phyloP scores from a whole-genome alignment of 2,888 invertebrate species.

The Cryptocephalus primarius region DNA sequence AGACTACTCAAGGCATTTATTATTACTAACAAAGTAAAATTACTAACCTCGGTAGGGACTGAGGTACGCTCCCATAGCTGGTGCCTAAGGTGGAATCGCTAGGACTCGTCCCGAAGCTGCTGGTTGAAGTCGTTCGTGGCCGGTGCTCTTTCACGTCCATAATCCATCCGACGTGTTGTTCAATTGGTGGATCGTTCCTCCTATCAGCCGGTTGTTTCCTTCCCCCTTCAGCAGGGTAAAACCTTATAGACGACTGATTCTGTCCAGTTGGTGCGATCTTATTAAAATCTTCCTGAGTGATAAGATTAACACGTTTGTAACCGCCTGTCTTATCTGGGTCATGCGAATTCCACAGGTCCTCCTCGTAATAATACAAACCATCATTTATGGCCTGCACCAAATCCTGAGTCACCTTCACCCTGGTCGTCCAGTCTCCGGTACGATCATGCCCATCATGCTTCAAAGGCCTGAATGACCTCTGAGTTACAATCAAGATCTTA shows the following conservation, averaged over 20 bases:
- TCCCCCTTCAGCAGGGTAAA: neutral
- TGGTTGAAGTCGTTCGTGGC: slow-evolving; percentile 57
- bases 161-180: slow-evolving; percentile 95
- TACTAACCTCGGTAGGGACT: slow-evolving; percentile 53
- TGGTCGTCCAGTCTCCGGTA: slow-evolving; percentile 78
- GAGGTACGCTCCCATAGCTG: slow-evolving; percentile 60
- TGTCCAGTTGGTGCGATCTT: slow-evolving; percentile 56
- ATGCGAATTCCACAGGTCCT: slow-evolving; percentile 72
- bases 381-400: slow-evolving; percentile 92
- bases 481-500: slow-evolving; percentile 90
- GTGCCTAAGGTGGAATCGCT: slow-evolving; percentile 53
- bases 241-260: slow-evolving; percentile 42
- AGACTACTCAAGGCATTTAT: too few relatives aligned
- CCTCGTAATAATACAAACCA: slow-evolving; percentile 90
- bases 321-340: slow-evolving; percentile 39
- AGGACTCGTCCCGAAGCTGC: slow-evolving; percentile 69
- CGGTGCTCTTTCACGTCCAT: slow-evolving; percentile 84
- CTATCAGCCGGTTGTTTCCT: neutral
- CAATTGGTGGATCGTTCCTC: slow-evolving; percentile 61
- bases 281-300: slow-evolving; percentile 80
- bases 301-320: slow-evolving; percentile 79
- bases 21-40: too few relatives aligned
- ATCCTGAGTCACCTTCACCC: slow-evolving; percentile 92
- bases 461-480: slow-evolving; percentile 48
- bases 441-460: slow-evolving; percentile 87